Base-by-base conservation (phyloP, 2,888 invertebrate genomes). In the Nemurella pictetii region DNA sequence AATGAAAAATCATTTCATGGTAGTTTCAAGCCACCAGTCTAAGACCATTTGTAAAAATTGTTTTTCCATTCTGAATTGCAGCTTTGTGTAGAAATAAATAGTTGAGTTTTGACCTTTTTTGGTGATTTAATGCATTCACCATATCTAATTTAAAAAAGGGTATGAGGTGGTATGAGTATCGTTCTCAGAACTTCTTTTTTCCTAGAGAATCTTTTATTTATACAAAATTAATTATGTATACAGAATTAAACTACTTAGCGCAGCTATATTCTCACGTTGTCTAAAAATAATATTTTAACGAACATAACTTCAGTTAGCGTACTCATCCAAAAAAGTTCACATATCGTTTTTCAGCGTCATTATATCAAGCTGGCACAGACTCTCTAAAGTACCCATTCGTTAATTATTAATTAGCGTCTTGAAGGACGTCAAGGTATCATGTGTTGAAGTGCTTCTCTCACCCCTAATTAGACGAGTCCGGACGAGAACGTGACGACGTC, bases 401-500 rank as follows among this genome's bases (percentile, higher is more conserved):
- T 55, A 55, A 55, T 55, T 55, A 55, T 55, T 55, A 55, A 55
- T 55, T 55, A 55, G 20, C 55, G 55, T 55, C 55, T 7, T 55
- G 55, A 55, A 55, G 55, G 55, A 55, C 20, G 55, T 55, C 55
- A 55, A 55, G 55, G 55, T 55, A 55, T 55, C 55, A 55, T 55
- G 55, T 55, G 20, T 32, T 32, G 32, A 32, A 32, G 32, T 3
- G 3, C 3, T 32, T 5, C 32, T 32, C 32, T 2, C 9, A 2
- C 15, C 20, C 20, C 55, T 55, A 15, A 55, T 55, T 55, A 87
- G 87, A 87, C 87, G 36, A 87, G 86, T 73, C 75, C 85, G 0
- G 87, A 87, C 74, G 87, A 87, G 15, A 88, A 88, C 85, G 86
- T 87, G 83, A 87, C 88, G n/a, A 87, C 87, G 1, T 88, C 88